These are phyloP conservation scores for Hydractinia symbiolongicarpus DNA, from an alignment of 30 jellyfish, hydroid and myxozoan species.

Conservation along the genomic window DNA sequence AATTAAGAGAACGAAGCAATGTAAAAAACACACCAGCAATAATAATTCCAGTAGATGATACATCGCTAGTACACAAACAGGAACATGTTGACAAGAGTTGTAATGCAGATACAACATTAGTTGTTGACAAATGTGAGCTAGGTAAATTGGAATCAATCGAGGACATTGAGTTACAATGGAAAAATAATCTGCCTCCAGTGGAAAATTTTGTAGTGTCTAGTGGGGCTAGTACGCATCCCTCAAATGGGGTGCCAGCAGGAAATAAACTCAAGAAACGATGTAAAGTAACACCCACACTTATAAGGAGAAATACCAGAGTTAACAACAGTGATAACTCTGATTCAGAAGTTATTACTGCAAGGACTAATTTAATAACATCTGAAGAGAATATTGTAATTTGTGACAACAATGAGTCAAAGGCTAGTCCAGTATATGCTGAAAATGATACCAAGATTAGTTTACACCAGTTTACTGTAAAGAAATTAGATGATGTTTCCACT, in stretches of 20 bases:
- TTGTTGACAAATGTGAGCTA: too few relatives aligned
- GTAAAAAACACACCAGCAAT: too few relatives aligned
- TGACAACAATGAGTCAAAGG: neutral
- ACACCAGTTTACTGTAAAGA: too few relatives aligned
- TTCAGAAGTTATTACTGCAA: neutral
- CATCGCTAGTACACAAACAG: too few relatives aligned
- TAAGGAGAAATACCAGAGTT: neutral
- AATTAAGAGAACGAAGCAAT: neutral
- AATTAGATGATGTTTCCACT: neutral
- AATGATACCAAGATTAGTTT: neutral
- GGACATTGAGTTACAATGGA: too few relatives aligned
- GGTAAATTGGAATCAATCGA: too few relatives aligned
- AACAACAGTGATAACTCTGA: neutral
- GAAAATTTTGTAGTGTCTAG: too few relatives aligned
- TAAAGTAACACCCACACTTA: neutral
- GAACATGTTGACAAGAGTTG: too few relatives aligned
- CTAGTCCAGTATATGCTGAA: neutral
- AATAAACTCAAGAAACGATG: neutral
- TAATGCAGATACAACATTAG: too few relatives aligned
- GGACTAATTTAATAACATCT: neutral
- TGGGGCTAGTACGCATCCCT: too few relatives aligned
- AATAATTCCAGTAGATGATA: too few relatives aligned
- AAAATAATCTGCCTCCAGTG: too few relatives aligned
- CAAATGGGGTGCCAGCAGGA: neutral
- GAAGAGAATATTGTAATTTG: neutral